Evolutionary conservation across 2,797 vertebrate species (phyloP).

Genomic region (Acrossocheilus fasciatus): DNA sequence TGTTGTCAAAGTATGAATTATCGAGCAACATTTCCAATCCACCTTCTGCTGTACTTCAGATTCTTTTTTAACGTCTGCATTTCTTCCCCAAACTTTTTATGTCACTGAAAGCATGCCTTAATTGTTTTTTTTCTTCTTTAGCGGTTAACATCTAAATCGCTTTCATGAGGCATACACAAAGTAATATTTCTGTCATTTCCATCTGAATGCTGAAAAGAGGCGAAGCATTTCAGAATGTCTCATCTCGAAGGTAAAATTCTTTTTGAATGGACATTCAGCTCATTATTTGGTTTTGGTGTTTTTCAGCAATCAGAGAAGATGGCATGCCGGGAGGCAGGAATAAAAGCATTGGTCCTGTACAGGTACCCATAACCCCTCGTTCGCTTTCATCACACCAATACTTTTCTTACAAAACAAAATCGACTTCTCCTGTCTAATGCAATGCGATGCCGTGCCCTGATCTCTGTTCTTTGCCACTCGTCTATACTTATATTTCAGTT

Average conservation of each 20-base stretch:
- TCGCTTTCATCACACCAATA: neutral
- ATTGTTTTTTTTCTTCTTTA: neutral
- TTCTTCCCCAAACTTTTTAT: neutral
- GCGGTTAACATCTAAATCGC: neutral
- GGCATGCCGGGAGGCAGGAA: slow-evolving; percentile 99
- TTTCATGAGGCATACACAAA: neutral
- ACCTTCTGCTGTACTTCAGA: neutral
- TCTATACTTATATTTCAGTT: neutral
- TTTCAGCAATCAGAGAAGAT: slow-evolving; percentile 96
- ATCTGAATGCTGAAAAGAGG: slow-evolving; percentile 16
- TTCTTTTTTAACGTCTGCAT: neutral
- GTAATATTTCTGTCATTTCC: neutral
- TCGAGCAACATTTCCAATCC: neutral
- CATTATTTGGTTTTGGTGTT: slow-evolving; percentile 14
- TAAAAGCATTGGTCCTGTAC: slow-evolving; percentile 98
- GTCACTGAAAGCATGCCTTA: neutral
- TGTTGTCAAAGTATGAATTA: neutral
- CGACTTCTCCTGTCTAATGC: no score
- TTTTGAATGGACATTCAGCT: neutral
- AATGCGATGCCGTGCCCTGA: neutral
- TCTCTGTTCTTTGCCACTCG: neutral
- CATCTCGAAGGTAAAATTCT: neutral
- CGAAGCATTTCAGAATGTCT: slow-evolving; percentile 5
- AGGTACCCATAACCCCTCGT: slow-evolving; percentile 78
- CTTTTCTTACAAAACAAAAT: neutral